phyloP scores from a whole-genome alignment of 2,888 invertebrate genomes.

The Eurytoma adleriae region DNA sequence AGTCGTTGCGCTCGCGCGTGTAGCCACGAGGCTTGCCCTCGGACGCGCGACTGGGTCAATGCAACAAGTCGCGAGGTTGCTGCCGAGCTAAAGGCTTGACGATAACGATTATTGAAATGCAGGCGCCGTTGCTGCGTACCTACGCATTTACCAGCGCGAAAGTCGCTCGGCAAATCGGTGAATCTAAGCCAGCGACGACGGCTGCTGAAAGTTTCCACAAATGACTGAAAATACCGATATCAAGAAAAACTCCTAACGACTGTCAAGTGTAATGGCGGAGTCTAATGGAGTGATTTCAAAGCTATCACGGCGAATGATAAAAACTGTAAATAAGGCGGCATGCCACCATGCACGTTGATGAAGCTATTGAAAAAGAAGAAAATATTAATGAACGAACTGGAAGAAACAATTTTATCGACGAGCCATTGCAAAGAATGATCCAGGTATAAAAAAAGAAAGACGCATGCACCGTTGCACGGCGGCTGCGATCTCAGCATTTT shows the following conservation, averaged over 20 bases:
- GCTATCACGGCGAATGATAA: no score
- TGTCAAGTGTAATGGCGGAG: not conserved
- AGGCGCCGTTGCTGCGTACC: not conserved
- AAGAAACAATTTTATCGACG: not conserved
- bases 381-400: not conserved
- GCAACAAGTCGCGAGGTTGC: slow-evolving; percentile 56
- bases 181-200: no score
- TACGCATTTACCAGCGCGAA: not conserved
- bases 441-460: not conserved
- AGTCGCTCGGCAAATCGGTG: not conserved
- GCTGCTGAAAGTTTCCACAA: no score
- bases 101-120: slow-evolving; percentile 47
- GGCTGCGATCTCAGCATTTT: slow-evolving; percentile 12
- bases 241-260: no score
- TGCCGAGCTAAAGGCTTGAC: slow-evolving; percentile 14
- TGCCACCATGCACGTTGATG: no score
- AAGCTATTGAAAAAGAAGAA: not conserved
- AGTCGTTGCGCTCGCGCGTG: not conserved
- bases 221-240: no score
- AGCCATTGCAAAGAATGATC: not conserved
- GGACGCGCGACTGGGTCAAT: slow-evolving; percentile 49
- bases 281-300: not conserved
- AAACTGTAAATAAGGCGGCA: no score
- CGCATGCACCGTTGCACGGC: slow-evolving; percentile 14
- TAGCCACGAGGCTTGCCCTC: slow-evolving; percentile 22